Percentiles rank a stretch among this genome's conserved stretches.
Evolutionary conservation across 2,113 vertebrate species (phyloP).

Genomic region (Caranx ignobilis): DNA sequence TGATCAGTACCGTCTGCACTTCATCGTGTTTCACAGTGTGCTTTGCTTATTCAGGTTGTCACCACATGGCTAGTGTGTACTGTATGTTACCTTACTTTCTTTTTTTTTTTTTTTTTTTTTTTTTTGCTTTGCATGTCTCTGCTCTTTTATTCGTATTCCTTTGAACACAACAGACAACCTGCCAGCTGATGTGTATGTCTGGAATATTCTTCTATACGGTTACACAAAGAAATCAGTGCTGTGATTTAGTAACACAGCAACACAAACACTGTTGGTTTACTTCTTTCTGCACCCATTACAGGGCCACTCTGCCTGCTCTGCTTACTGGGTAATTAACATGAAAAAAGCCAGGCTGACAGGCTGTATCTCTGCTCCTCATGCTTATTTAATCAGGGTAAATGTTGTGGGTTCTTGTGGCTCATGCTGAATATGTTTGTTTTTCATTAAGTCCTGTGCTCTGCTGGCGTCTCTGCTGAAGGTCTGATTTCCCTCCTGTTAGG

Average conservation of each 20-base stretch:
- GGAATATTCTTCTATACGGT: slow-evolving; percentile 8
- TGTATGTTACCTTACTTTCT: slow-evolving; percentile 14
- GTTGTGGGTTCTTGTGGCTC: slow-evolving; percentile 65
- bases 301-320: slow-evolving; percentile 47
- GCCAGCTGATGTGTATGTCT: slow-evolving; percentile 17
- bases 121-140: slow-evolving; percentile 5
- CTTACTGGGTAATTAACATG: slow-evolving; percentile 68
- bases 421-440: slow-evolving; percentile 68
- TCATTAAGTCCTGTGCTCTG: slow-evolving; percentile 54
- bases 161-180: slow-evolving; percentile 12
- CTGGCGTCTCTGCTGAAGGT: slow-evolving; percentile 41
- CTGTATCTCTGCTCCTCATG: slow-evolving; percentile 71
- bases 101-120: slow-evolving; percentile 27
- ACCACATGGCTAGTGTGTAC: slow-evolving; percentile 11
- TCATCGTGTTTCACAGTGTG: slow-evolving; percentile 19
- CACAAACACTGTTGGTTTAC: slow-evolving; percentile 22
- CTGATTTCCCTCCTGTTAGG: slow-evolving; percentile 36
- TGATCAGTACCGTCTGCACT: slow-evolving; percentile 27
- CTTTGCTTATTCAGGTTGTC: slow-evolving; percentile 44
- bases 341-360: slow-evolving; percentile 56
- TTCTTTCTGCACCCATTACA: slow-evolving; percentile 31
- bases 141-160: slow-evolving; percentile 30
- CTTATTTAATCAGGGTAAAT: slow-evolving; percentile 79
- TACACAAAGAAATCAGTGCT: not conserved
- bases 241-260: slow-evolving; percentile 14